phyloP scores from a whole-genome alignment of 2,888 invertebrate species.

The Rotaria socialis region DNA sequence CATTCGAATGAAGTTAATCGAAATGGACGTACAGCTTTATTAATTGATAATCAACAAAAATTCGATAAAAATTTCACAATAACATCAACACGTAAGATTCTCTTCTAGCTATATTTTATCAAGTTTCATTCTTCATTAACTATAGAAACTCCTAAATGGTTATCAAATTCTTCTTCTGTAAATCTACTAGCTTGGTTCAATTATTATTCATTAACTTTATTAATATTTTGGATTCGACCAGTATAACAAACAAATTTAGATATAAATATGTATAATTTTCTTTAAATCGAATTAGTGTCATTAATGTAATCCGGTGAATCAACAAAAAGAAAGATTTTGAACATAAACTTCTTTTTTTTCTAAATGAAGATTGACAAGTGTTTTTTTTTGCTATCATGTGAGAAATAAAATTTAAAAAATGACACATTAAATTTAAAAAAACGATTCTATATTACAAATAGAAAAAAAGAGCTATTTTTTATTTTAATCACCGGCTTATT shows the following conservation, averaged over 20 bases:
- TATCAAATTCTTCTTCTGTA: background rate
- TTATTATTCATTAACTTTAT: background rate
- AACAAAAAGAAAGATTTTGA: background rate
- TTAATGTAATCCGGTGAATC: background rate
- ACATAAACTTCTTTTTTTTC: background rate
- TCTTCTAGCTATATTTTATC: background rate
- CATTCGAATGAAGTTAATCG: background rate
- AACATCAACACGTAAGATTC: background rate
- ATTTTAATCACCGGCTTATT: too few relatives aligned
- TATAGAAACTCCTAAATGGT: background rate
- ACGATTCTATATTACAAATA: background rate
- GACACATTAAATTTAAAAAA: background rate
- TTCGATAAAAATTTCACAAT: background rate
- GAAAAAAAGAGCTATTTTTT: background rate
- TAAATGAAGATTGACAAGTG: background rate
- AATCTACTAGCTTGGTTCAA: background rate
- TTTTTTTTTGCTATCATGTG: background rate
- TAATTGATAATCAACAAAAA: background rate
- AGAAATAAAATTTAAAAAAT: slow-evolving; percentile 9
- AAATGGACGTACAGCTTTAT: slow-evolving; percentile 19
- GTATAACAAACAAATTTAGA: background rate
- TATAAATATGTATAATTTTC: background rate
- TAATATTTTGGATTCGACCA: background rate
- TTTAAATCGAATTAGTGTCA: background rate
- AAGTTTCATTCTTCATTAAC: too few relatives aligned